Conservation (phyloP, 2,888 invertebrate species). For the Caenorhabditis sp. region DNA sequence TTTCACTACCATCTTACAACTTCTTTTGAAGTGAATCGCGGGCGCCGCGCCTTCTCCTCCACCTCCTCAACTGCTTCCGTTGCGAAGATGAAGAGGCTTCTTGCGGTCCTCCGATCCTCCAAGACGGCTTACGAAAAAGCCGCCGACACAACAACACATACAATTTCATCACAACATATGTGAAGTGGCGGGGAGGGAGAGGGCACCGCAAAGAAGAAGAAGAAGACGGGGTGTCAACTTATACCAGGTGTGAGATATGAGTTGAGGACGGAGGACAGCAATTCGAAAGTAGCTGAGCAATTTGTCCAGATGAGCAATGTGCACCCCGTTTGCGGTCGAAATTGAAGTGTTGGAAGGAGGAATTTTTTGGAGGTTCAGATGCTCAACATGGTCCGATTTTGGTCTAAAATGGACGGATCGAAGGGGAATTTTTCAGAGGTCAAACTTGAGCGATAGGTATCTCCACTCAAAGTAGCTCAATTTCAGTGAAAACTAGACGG, state of each 20-base stretch:
- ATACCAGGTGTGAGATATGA: conserved; percentile 38
- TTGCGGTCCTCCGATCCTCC: neutral
- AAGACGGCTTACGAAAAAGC: conserved; percentile 2
- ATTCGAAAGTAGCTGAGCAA: no score
- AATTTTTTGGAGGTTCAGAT: neutral
- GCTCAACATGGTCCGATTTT: neutral
- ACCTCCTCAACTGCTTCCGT: neutral
- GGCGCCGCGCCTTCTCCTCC: neutral
- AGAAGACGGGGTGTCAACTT: conserved; percentile 9
- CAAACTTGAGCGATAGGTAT: no score
- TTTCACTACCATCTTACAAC: neutral
- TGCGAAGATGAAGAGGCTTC: neutral
- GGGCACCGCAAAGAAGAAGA: neutral
- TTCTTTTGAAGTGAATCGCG: conserved; percentile 6
- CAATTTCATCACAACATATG: conserved; percentile 36
- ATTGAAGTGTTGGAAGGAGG: no score
- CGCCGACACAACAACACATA: neutral
- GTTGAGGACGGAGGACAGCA: neutral
- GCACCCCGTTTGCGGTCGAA: neutral
- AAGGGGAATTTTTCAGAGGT: neutral
- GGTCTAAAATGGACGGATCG: neutral
- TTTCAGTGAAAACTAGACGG: no score
- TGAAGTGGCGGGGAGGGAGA: conserved; percentile 29
- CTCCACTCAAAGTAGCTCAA: no score
- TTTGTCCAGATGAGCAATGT: neutral